Evolutionary conservation across 2,113 vertebrate species (phyloP).

Genomic region (Stercorarius parasiticus): DNA sequence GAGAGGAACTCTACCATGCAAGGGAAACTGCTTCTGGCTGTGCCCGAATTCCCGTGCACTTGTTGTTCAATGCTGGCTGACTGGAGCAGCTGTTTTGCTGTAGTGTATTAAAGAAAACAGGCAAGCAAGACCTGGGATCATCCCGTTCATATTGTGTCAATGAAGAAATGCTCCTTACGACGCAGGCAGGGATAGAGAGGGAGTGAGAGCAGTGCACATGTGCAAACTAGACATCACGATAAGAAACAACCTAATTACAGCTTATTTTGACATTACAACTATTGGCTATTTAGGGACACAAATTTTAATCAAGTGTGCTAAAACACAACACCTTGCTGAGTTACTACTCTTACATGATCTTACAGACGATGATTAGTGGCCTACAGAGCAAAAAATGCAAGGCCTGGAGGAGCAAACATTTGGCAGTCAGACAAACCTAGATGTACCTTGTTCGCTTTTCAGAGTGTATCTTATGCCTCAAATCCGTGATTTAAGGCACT

Average conservation of each 20-base stretch:
- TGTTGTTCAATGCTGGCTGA: background rate
- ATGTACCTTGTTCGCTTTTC: background rate
- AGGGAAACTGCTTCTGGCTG: background rate
- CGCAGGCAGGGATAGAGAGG: background rate
- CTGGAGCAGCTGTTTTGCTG: background rate
- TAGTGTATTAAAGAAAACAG: background rate
- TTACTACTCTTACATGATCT: background rate
- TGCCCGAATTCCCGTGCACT: background rate
- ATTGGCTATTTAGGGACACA: background rate
- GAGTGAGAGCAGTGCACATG: background rate
- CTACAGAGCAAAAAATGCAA: background rate
- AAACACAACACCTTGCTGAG: background rate
- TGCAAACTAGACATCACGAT: background rate
- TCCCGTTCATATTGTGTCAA: rapidly evolving
- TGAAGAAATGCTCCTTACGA: background rate
- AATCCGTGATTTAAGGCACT: background rate
- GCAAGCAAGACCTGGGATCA: background rate
- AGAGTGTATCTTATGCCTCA: background rate
- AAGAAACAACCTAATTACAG: background rate
- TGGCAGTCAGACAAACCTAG: background rate
- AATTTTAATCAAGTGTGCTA: background rate
- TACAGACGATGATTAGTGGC: background rate
- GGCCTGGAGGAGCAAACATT: background rate
- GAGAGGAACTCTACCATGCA: background rate
- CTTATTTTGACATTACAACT: background rate